A percentile compares a stretch with the other conserved stretches of the same genome.
These are phyloP conservation scores for Drosophila pseudotalamancana DNA, from an alignment of 2,888 invertebrate genomes.

Conservation along the genomic window DNA sequence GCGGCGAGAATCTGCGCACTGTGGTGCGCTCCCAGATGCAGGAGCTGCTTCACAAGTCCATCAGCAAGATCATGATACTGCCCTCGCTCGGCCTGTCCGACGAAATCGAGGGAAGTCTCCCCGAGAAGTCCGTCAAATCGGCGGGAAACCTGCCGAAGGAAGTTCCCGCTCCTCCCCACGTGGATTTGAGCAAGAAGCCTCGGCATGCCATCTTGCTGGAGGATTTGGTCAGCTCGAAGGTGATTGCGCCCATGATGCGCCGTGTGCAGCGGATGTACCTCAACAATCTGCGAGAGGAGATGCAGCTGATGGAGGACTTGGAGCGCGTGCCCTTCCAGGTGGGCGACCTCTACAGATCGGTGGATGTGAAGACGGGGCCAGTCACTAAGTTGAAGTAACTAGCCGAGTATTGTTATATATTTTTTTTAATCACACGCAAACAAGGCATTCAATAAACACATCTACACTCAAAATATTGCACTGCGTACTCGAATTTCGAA, in stretches of 20 bases:
- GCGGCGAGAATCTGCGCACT: slow-evolving; percentile 56
- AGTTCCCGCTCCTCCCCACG: background rate
- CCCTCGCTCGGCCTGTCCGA: background rate
- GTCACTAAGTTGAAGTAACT: too few relatives aligned
- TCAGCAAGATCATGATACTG: slow-evolving; percentile 10
- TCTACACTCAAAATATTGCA: background rate
- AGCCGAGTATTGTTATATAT: background rate
- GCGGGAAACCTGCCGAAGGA: background rate
- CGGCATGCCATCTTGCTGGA: too few relatives aligned
- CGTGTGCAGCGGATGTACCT: slow-evolving; percentile 76
- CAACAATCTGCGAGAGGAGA: slow-evolving; percentile 73
- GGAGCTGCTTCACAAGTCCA: slow-evolving; percentile 44
- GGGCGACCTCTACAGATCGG: slow-evolving; percentile 61
- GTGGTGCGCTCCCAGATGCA: slow-evolving; percentile 64
- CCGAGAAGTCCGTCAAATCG: background rate
- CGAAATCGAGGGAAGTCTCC: background rate
- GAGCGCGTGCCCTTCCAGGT: slow-evolving; percentile 69
- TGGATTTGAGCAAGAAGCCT: too few relatives aligned
- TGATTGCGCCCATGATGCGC: slow-evolving; percentile 77
- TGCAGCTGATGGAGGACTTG: slow-evolving; percentile 76
- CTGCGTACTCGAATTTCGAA: too few relatives aligned
- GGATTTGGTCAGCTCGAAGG: slow-evolving; percentile 69
- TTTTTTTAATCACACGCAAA: background rate
- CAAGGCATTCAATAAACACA: slow-evolving; percentile 11
- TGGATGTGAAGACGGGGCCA: background rate